Base-by-base conservation (phyloP, 2,113 vertebrate genomes). In the Phaethon lepturus region DNA sequence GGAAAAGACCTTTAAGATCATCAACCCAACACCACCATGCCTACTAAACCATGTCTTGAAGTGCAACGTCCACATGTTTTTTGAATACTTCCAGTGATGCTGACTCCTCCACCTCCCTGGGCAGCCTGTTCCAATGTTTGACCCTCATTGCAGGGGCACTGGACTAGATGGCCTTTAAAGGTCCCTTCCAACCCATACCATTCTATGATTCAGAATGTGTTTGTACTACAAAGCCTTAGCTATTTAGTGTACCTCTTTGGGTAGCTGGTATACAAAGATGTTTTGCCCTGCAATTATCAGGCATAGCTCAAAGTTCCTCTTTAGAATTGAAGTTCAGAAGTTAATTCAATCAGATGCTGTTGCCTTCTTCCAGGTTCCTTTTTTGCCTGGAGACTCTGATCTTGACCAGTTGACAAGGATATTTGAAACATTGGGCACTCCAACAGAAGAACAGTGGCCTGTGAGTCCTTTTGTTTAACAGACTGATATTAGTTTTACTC, bases 381-480 rank as follows among this genome's bases (percentile, higher is more conserved):
- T 99, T 98, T 98, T 99, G 79, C 99, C 99, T 60, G 99, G 99
- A 95, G 99, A 99, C 94, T 99, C 99, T 10, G 99, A 99, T 95
- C 99, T 99, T 66, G 99, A 99, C 94, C 99, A 99, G 62, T 98
- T 99, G 80, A 99, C 99, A 42, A 99, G 99, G 95, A 99, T 99
- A 98, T 99, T 99, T 98, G 99, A 99, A 98, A 99, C 99, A 53
- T 95, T 99, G 44, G 99, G 99, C 56, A 99, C 99, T 42, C 98
- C 99, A 62, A 99, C 99, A 66, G 99, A 99, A 90, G 99, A 99
- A 11, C 98, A 98, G 4, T 99, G 99, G 99, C 99, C 99, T 84
- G 99, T 99, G 92, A 96, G 99, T 98, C 23, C 35, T 56, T 88
- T 86, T 47, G 13, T 62, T 81, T 74, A 74, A 49, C 29, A 90